phyloP scores from a whole-genome alignment of 1,140 invertebrate genomes.

The Aphaenogaster floridana region DNA sequence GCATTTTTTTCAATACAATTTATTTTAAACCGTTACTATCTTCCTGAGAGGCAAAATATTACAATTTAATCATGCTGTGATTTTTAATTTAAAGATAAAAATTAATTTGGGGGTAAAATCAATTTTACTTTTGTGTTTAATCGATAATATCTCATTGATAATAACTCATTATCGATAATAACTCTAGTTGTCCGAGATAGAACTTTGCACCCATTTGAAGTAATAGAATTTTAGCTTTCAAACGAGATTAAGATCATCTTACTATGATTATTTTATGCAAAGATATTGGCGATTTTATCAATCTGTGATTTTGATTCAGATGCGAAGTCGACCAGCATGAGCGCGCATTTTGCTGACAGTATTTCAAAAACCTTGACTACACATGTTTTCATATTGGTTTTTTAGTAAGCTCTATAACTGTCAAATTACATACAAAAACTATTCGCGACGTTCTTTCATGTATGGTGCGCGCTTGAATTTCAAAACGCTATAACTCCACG shows the following conservation, averaged over 20 bases:
- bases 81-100: background rate
- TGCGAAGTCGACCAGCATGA: background rate
- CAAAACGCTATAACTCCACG: background rate
- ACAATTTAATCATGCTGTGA: background rate
- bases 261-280: background rate
- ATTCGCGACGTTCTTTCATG: background rate
- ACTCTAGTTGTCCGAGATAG: background rate
- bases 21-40: background rate
- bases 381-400: background rate
- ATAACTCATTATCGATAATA: too few relatives aligned
- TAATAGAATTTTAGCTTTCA: background rate
- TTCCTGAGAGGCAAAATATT: background rate
- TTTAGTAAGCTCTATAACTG: background rate
- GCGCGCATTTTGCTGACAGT: background rate
- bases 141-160: background rate
- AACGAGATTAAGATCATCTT: background rate
- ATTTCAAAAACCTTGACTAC: background rate
- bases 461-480: background rate
- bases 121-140: background rate
- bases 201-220: background rate
- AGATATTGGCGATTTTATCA: background rate
- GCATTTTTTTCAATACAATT: background rate
- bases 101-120: background rate
- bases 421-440: conserved; percentile 1
- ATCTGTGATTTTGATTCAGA: background rate